These are phyloP conservation scores for Montipora capitata DNA, from an alignment of 92 coral and sea anemone genomes.

Conservation along the genomic window DNA sequence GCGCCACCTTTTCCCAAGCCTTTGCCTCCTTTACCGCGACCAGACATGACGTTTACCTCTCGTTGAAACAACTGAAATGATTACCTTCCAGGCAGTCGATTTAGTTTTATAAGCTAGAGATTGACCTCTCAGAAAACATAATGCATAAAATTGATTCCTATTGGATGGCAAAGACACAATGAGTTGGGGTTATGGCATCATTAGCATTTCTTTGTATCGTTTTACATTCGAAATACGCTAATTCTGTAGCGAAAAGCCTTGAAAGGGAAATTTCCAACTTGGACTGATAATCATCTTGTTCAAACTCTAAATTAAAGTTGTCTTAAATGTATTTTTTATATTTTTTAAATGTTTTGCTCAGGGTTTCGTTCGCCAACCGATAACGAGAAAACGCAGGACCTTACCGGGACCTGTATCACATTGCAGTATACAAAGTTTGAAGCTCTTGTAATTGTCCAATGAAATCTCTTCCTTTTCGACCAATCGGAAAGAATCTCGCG, in stretches of 20 bases:
- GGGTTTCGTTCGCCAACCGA: not conserved
- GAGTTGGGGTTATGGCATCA: not conserved
- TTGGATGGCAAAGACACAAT: not conserved
- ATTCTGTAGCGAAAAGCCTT: not conserved
- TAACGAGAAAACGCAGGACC: not conserved
- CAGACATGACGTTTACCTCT: slow-evolving; percentile 63
- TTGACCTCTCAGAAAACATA: slow-evolving; percentile 8
- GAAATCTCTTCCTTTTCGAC: slow-evolving; percentile 12
- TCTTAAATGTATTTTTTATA: not conserved
- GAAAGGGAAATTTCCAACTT: not conserved
- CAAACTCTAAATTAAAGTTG: not conserved
- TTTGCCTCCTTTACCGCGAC: slow-evolving; percentile 96
- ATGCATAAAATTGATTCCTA: not conserved
- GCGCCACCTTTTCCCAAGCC: slow-evolving; percentile 99
- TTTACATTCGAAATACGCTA: not conserved
- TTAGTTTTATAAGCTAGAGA: not conserved
- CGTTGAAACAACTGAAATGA: not conserved
- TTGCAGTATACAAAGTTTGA: too few relatives aligned
- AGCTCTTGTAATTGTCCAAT: slow-evolving; percentile 5
- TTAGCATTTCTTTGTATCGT: not conserved
- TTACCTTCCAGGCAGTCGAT: too few relatives aligned
- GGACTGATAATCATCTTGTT: not conserved
- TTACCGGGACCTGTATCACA: too few relatives aligned
- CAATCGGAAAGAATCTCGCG: not conserved
- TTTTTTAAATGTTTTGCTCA: too few relatives aligned